phyloP scores from a whole-genome alignment of 37 sponge, comb jelly and placozoan genomes.

The Beroe forskalii region DNA sequence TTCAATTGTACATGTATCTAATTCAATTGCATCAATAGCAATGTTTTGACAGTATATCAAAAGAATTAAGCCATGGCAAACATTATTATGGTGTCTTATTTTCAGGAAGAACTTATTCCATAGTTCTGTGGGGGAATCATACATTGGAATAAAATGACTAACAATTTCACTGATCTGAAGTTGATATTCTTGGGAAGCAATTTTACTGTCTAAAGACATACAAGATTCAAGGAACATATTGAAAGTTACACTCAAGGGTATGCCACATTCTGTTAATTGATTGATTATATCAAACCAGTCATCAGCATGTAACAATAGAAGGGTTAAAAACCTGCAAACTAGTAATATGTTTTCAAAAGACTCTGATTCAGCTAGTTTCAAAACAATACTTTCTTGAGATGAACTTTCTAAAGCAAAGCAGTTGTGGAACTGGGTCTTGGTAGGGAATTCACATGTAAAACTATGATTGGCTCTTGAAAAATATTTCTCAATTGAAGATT shows the following conservation, averaged over 20 bases:
- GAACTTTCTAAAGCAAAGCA: too few relatives aligned
- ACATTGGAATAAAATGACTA: not conserved
- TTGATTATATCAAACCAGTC: not conserved
- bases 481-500: not conserved
- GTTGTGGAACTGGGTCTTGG: too few relatives aligned
- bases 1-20: conserved; percentile 33
- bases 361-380: too few relatives aligned
- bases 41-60: conserved; percentile 26
- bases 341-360: not conserved
- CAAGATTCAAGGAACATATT: conserved; percentile 7
- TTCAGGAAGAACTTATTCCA: not conserved
- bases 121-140: not conserved
- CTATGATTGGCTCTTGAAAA: not conserved
- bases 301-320: not conserved
- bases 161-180: not conserved
- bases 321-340: conserved; percentile 13
- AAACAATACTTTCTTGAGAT: too few relatives aligned
- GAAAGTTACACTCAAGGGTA: not conserved
- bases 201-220: not conserved
- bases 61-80: conserved; percentile 21
- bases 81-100: not conserved
- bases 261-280: not conserved
- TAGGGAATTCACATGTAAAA: conserved; percentile 1
- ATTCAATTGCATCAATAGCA: conserved; percentile 32
- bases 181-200: not conserved